A percentile compares a stretch with the other conserved stretches of the same genome.
These are phyloP conservation scores for Linurgus olivaceus DNA, from an alignment of 2,797 vertebrate genomes.

Conservation along the genomic window DNA sequence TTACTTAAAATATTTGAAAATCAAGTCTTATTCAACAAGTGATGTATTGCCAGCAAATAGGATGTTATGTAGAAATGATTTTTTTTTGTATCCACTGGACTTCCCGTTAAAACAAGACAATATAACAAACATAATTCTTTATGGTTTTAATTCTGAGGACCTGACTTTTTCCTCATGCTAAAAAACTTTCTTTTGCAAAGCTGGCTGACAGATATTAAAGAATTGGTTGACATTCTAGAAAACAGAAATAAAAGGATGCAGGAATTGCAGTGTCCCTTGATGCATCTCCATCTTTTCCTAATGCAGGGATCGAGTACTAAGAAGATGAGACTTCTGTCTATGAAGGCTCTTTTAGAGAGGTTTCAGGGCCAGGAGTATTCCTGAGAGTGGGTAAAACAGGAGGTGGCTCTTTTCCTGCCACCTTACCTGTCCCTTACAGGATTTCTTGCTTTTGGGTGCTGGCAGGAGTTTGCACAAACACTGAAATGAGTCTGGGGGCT, in stretches of 20 bases:
- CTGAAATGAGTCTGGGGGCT: not conserved
- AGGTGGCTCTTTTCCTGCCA: not conserved
- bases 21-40: not conserved
- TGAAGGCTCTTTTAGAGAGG: not conserved
- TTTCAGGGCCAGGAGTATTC: not conserved
- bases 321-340: not conserved
- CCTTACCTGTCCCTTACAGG: not conserved
- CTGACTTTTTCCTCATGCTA: not conserved
- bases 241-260: not conserved
- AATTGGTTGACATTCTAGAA: not conserved
- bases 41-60: not conserved
- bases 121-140: not conserved
- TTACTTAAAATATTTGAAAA: not conserved
- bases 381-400: not conserved
- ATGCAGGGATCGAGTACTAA: not conserved
- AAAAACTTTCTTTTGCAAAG: not conserved
- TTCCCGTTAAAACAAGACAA: not conserved
- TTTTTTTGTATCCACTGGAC: not conserved
- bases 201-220: not conserved
- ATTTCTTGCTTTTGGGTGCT: not conserved
- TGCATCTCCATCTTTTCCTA: not conserved
- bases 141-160: not conserved
- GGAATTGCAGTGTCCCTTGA: not conserved
- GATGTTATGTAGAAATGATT: not conserved
- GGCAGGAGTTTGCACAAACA: not conserved